phyloP scores from a whole-genome alignment of 2,888 invertebrate species.

The Chironomus riparius region DNA sequence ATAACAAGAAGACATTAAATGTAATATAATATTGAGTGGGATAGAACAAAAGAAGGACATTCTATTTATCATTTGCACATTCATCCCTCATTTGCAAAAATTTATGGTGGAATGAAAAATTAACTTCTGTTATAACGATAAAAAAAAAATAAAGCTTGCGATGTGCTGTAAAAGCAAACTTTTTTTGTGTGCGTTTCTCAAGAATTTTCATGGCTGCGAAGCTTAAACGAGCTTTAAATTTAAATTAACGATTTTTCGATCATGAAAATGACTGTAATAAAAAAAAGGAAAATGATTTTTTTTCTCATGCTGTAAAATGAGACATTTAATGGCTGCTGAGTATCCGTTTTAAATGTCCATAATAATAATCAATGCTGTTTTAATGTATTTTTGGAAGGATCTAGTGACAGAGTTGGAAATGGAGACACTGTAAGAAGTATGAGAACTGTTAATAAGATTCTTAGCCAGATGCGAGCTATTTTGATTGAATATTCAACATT shows the following conservation, averaged over 20 bases:
- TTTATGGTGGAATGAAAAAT: background rate
- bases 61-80: background rate
- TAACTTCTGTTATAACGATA: background rate
- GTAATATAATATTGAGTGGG: too few species aligned
- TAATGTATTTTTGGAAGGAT: too few species aligned
- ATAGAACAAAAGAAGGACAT: background rate
- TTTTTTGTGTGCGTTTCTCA: background rate
- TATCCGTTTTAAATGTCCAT: too few species aligned
- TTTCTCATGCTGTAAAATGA: background rate
- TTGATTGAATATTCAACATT: too few species aligned
- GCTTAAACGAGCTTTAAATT: background rate
- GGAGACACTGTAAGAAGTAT: too few species aligned
- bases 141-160: background rate
- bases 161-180: background rate
- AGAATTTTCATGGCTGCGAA: background rate
- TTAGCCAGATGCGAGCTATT: too few species aligned
- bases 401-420: too few species aligned
- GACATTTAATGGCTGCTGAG: too few species aligned
- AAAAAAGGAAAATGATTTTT: background rate
- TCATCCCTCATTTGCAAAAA: background rate
- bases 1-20: too few species aligned
- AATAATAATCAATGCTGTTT: too few species aligned
- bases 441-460: too few species aligned
- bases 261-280: background rate
- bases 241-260: background rate